These are phyloP conservation scores for Agapornis canus DNA, from an alignment of 2,797 vertebrate genomes.

Conservation along the genomic window DNA sequence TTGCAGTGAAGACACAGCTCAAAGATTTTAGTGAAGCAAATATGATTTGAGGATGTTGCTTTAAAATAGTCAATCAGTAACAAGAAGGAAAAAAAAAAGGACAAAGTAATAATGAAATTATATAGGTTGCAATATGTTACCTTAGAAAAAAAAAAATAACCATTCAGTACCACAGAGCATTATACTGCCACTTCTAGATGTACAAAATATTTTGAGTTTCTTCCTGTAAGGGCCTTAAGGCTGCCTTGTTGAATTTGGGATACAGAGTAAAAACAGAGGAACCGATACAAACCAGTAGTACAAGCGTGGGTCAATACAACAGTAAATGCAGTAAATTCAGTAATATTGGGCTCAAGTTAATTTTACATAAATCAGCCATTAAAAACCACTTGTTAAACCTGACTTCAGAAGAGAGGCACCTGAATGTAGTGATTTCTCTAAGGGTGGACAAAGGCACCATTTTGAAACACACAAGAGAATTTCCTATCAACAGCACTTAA, in stretches of 20 bases:
- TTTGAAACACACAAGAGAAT: neutral
- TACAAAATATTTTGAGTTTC: neutral
- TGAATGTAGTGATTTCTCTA: neutral
- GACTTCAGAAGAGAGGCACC: neutral
- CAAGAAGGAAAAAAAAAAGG: neutral
- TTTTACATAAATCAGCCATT: neutral
- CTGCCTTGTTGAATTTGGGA: fast-evolving
- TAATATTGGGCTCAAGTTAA: neutral
- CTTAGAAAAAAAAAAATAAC: neutral
- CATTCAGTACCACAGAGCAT: neutral
- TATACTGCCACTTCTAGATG: neutral
- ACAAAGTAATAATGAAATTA: neutral
- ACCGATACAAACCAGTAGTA: neutral
- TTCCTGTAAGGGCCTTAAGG: neutral
- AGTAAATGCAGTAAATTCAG: neutral
- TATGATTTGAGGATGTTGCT: neutral
- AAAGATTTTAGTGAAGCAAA: neutral
- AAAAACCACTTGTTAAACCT: neutral
- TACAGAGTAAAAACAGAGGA: neutral
- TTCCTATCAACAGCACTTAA: neutral
- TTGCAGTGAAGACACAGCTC: neutral
- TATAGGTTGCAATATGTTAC: neutral
- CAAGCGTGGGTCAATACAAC: neutral
- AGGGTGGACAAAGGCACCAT: neutral
- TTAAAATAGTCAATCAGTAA: neutral